Conservation (phyloP, 1,140 invertebrate genomes). For the Lordiphosa stackelbergi region DNA sequence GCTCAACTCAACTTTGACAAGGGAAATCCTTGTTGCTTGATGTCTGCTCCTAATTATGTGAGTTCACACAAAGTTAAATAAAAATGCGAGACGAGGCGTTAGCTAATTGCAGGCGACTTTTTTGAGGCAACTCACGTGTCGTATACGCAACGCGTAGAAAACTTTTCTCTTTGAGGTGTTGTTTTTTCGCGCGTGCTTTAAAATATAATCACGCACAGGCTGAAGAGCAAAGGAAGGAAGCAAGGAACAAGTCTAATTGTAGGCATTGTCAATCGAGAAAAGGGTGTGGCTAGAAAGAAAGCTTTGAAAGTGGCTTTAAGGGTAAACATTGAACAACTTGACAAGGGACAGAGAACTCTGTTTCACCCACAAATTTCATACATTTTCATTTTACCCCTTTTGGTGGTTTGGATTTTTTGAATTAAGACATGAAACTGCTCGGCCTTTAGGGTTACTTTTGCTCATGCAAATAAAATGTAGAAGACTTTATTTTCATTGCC, state of each 20-base stretch:
- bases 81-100: slow-evolving; percentile 13
- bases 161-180: slow-evolving; percentile 16
- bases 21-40: slow-evolving; percentile 5
- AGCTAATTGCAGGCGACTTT: slow-evolving; percentile 22
- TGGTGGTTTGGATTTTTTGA: too few relatives aligned
- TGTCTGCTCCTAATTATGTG: slow-evolving; percentile 25
- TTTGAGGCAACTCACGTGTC: slow-evolving; percentile 11
- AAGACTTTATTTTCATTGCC: too few relatives aligned
- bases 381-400: too few relatives aligned
- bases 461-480: too few relatives aligned
- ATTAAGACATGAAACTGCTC: too few relatives aligned
- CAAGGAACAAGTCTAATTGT: background rate
- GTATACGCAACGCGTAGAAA: slow-evolving; percentile 10
- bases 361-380: too few relatives aligned
- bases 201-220: slow-evolving; percentile 33
- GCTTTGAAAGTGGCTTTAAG: background rate
- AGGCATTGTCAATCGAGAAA: background rate
- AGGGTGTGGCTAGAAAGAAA: background rate
- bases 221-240: background rate
- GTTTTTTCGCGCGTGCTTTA: slow-evolving; percentile 14
- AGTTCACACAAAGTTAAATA: slow-evolving; percentile 13
- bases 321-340: too few relatives aligned
- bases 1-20: slow-evolving; percentile 1
- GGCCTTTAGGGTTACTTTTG: too few relatives aligned
- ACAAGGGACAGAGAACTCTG: too few relatives aligned